These are phyloP conservation scores for Tokudaia muenninki DNA, from an alignment of 2,797 vertebrate genomes.

Conservation along the genomic window DNA sequence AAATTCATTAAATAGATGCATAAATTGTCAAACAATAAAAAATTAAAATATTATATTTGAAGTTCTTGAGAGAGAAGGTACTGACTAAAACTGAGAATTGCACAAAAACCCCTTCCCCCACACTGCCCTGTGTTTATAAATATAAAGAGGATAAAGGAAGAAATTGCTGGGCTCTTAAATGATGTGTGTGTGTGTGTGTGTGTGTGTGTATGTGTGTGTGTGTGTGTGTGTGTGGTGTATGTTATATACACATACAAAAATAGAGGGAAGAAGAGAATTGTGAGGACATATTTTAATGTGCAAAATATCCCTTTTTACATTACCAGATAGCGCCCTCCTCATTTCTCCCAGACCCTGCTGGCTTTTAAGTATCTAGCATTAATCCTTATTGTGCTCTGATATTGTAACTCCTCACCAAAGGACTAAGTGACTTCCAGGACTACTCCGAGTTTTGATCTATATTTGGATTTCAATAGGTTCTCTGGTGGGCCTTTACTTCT, in stretches of 20 bases:
- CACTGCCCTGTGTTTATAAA: neutral
- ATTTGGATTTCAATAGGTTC: neutral
- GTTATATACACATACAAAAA: neutral
- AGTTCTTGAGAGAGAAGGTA: neutral
- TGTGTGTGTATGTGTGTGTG: constrained; percentile 8
- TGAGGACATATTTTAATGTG: neutral
- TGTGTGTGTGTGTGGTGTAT: neutral
- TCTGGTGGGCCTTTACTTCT: neutral
- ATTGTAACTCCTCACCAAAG: neutral
- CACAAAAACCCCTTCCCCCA: neutral
- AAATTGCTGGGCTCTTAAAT: neutral
- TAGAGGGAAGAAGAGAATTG: neutral
- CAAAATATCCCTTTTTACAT: neutral
- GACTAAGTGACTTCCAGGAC: neutral
- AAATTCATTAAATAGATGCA: neutral
- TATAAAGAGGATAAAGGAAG: neutral
- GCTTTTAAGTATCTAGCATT: neutral
- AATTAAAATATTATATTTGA: neutral
- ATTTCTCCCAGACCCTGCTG: neutral
- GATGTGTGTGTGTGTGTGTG: neutral
- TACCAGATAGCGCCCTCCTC: neutral
- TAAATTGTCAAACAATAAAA: neutral
- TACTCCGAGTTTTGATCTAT: neutral
- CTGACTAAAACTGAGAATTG: neutral
- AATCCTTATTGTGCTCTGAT: neutral